Evolutionary conservation across 2,888 invertebrate genomes (phyloP), one percentile per base, ranked within the genome.

Genomic region (Marasmarcha lunaedactyla): DNA sequence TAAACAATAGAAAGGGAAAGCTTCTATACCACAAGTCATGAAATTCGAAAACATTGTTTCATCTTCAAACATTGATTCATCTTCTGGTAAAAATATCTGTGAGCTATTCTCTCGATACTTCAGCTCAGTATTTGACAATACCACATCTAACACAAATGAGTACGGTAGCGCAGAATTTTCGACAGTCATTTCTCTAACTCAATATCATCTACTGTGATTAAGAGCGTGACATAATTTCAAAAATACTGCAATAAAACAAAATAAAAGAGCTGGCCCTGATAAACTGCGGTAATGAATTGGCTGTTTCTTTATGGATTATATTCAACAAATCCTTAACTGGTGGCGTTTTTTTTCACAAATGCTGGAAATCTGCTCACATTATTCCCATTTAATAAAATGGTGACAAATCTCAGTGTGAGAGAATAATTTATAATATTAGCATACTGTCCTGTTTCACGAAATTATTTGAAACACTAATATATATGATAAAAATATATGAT

Each of bases 61-160:
- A n/a, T n/a, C n/a, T n/a, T n/a, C n/a, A n/a, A n/a, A n/a, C n/a
- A n/a, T n/a, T n/a, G n/a, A n/a, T 1, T 33, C 39, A n/a, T 39
- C 33, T 4, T 34, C 42, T 13, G 35, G 40, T 9, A 4, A n/a
- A 6, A 35, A n/a, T 1, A 26, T 43, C 1, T 45, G 43, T 35
- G 43, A 46, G 13, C 37, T 43, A 0, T 46, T 46, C 26, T 46
- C 46, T 0, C 14, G 30, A n/a, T 46, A 39, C 25, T 43, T 46
- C 37, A 38, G 41, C 1, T 42, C 44, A 7, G 44, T 41, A 25
- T 44, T 38, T n/a, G 25, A 11, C n/a, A n/a, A n/a, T n/a, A n/a
- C n/a, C n/a, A n/a, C n/a, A n/a, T n/a, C n/a, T n/a, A n/a, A n/a
- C n/a, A n/a, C n/a, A 6, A n/a, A 27, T 35, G 35, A 33, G 7